Evolutionary conservation across 2,888 invertebrate genomes (phyloP), one percentile per base, ranked within the genome.

Genomic region (Lampropteryx suffumata): DNA sequence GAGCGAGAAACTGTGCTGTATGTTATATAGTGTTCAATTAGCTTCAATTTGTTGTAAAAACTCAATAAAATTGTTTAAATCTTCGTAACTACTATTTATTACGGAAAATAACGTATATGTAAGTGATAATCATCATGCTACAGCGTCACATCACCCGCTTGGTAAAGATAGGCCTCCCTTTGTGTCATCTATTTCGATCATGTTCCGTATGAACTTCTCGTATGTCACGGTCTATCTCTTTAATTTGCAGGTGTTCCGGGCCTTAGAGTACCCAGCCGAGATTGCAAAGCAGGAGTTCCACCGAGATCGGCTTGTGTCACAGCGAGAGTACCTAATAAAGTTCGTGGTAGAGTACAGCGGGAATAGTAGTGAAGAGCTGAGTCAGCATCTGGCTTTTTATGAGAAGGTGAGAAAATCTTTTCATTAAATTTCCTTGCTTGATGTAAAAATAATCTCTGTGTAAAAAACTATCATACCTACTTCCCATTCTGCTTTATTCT

Each of bases 211-310:
- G n/a, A n/a, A n/a, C n/a, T n/a, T n/a, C n/a, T n/a, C n/a, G n/a
- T n/a, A n/a, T n/a, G n/a, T n/a, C n/a, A n/a, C n/a, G n/a, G n/a
- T n/a, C n/a, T n/a, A n/a, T 17, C 17, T 17, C 17, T n/a, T 48
- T 50, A 43, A 62, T 50, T 71, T 75, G 21, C 73, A 96, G 96
- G 93, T 96, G 49, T 96, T 96, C 72, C 92, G 94, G 33, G 92
- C 93, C 37, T 88, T 96, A 53, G 96, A 96, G 80, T 92, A 94
- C 66, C 95, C 96, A 1, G 94, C 94, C 0, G 96, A 96, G 85
- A 79, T 94, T 66, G 91, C 92, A 7, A 93, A 94, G 61, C 91
- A 95, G 61, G 87, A 91, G 53, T 92, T 90, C 65, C 91, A 94
- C 46, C 89, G 92, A 65, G 86, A 91, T 45, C 90, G 93, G 55